phyloP scores from a whole-genome alignment of 2,888 invertebrate genomes.

The Heterodera filipjevi region DNA sequence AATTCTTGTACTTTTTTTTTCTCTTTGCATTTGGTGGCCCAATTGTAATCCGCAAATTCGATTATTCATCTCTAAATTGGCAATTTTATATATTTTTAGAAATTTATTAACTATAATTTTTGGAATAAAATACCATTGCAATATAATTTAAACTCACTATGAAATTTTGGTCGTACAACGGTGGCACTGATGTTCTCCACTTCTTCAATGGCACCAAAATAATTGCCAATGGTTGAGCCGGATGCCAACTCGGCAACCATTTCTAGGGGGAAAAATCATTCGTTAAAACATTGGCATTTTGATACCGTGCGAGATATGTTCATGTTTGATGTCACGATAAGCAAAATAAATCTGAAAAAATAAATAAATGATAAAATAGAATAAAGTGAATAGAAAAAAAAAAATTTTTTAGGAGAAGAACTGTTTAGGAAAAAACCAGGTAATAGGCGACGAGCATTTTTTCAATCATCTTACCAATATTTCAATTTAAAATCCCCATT shows the following conservation, averaged over 20 bases:
- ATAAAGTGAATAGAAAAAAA: too few species aligned
- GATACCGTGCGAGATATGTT: conserved; percentile 23
- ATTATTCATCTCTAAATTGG: too few species aligned
- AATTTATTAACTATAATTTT: too few species aligned
- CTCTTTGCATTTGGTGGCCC: too few species aligned
- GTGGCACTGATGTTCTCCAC: conserved; percentile 34
- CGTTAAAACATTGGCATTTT: background rate
- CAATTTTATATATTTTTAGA: background rate
- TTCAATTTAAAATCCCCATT: too few species aligned
- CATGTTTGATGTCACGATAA: conserved; percentile 27
- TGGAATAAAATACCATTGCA: too few species aligned
- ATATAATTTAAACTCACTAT: conserved; percentile 5
- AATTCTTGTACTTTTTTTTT: too few species aligned
- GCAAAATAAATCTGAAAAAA: conserved; percentile 32
- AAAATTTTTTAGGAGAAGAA: too few species aligned
- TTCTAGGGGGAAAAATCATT: conserved; percentile 10
- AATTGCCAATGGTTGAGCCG: conserved; percentile 23
- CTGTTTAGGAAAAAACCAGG: background rate
- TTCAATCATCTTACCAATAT: too few species aligned
- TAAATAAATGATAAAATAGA: background rate
- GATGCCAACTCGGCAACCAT: conserved; percentile 22
- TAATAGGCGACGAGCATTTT: too few species aligned
- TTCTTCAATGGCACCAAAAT: conserved; percentile 32
- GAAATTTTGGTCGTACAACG: conserved; percentile 29
- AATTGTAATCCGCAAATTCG: too few species aligned